These are phyloP conservation scores for Brachionus rubens DNA, from an alignment of 1,140 invertebrate species.

Conservation along the genomic window DNA sequence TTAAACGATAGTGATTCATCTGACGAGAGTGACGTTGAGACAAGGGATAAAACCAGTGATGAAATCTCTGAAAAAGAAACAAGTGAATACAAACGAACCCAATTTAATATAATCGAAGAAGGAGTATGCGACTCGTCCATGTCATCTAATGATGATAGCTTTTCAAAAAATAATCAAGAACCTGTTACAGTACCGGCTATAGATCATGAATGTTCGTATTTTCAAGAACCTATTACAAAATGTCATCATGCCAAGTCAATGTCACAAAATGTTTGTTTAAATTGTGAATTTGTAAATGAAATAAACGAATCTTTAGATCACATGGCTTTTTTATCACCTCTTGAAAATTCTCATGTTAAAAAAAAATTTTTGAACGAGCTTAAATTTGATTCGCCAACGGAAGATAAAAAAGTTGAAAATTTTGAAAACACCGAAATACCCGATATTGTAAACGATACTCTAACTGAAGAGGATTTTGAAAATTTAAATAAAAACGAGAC, in stretches of 20 bases:
- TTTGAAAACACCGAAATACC: background rate
- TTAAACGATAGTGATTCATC: conserved; percentile 1
- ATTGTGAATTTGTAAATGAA: conserved; percentile 21
- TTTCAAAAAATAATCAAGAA: background rate
- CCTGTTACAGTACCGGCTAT: background rate
- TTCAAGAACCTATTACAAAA: background rate
- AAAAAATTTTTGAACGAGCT: background rate
- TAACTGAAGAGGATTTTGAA: background rate
- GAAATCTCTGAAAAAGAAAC: too few species aligned
- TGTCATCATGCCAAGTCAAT: background rate
- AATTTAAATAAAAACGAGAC: background rate
- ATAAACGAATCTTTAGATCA: conserved; percentile 32
- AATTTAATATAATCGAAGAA: background rate
- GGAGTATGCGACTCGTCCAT: background rate
- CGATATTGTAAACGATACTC: conserved; percentile 12
- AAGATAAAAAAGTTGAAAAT: background rate
- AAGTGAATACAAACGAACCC: background rate
- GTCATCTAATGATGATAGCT: conserved; percentile 6
- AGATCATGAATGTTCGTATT: conserved; percentile 23
- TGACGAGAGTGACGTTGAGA: background rate
- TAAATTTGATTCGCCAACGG: conserved; percentile 14
- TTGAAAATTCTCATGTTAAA: background rate
- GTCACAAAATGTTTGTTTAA: conserved; percentile 11
- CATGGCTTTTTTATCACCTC: conserved; percentile 42
- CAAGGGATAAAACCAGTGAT: background rate